A percentile compares a stretch with the other conserved stretches of the same genome.
Conservation (phyloP, 2,888 invertebrate genomes). For the Serripes groenlandicus region DNA sequence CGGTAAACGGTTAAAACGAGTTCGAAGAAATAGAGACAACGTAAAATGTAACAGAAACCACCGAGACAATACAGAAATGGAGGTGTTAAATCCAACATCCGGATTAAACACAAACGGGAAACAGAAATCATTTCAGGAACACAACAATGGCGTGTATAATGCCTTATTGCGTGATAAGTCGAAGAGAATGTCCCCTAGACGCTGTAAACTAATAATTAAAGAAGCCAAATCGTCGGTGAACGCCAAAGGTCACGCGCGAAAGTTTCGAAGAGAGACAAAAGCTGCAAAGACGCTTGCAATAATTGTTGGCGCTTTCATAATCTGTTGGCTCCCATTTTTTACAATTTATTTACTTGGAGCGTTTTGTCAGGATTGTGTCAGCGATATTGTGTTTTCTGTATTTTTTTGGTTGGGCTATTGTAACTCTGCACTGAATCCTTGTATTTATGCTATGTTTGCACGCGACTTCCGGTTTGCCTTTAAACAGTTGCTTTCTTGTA, state of each 20-base stretch:
- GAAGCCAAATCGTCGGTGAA: constrained; percentile 88
- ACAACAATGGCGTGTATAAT: constrained; percentile 6
- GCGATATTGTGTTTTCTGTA: constrained; percentile 93
- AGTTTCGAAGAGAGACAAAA: constrained; percentile 96
- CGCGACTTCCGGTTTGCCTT: constrained; percentile 98
- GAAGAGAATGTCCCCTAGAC: constrained; percentile 10
- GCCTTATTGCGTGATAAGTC: constrained; percentile 16
- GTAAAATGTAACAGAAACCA: not conserved
- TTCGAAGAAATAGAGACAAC: not conserved
- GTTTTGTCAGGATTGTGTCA: constrained; percentile 92
- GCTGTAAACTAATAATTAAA: constrained; percentile 49
- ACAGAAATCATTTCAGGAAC: not conserved
- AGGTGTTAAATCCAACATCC: constrained; percentile 23
- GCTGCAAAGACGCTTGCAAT: constrained; percentile 98
- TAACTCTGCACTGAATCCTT: constrained; percentile 98
- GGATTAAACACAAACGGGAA: not conserved
- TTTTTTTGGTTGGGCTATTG: constrained; percentile 99
- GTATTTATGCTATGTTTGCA: constrained; percentile 97
- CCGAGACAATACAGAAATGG: constrained; percentile 44
- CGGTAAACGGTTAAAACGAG: constrained; percentile 6
- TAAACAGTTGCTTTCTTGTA: constrained; percentile 91
- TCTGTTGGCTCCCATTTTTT: constrained; percentile 99
- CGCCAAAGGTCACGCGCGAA: constrained; percentile 94
- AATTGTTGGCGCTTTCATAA: constrained; percentile 98
- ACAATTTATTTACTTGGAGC: constrained; percentile 96